A percentile compares a stretch with the other conserved stretches of the same genome.
Evolutionary conservation across 2,797 vertebrate species (phyloP).

Genomic region (Manis pentadactyla): DNA sequence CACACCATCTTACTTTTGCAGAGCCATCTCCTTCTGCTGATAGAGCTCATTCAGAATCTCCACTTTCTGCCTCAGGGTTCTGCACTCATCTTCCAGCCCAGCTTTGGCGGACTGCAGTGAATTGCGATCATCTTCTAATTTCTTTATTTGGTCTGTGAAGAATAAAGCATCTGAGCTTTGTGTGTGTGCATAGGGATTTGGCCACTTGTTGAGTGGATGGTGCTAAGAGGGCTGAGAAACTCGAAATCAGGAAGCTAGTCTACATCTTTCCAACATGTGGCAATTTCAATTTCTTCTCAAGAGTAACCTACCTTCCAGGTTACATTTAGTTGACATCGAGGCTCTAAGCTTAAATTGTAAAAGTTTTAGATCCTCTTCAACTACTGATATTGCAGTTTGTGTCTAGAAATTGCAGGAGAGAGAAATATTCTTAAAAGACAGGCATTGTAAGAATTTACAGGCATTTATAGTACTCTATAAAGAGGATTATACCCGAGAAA

Average conservation of each 20-base stretch:
- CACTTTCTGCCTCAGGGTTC: constrained; percentile 94
- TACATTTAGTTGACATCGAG: constrained; percentile 92
- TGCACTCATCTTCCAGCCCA: constrained; percentile 92
- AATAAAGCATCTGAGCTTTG: background rate
- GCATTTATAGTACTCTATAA: background rate
- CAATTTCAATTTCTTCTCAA: background rate
- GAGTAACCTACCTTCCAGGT: constrained; percentile 91
- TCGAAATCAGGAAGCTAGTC: background rate
- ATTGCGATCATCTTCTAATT: constrained; percentile 90
- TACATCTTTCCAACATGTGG: background rate
- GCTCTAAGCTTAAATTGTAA: constrained; percentile 91
- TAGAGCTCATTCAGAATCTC: constrained; percentile 98
- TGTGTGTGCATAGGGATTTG: background rate
- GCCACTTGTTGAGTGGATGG: background rate
- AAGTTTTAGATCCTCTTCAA: constrained; percentile 95
- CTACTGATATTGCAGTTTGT: constrained; percentile 93
- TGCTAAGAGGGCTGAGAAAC: background rate
- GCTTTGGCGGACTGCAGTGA: constrained; percentile 90
- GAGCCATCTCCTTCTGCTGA: constrained; percentile 96
- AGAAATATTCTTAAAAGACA: constrained; percentile 54
- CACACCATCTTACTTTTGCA: constrained; percentile 93
- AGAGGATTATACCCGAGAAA: constrained; percentile 91
- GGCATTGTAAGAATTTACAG: background rate
- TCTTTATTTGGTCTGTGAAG: constrained; percentile 93
- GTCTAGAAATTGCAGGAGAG: constrained; percentile 87